Evolutionary conservation across 1,140 invertebrate species (phyloP).

Genomic region (Triops cancriformis): DNA sequence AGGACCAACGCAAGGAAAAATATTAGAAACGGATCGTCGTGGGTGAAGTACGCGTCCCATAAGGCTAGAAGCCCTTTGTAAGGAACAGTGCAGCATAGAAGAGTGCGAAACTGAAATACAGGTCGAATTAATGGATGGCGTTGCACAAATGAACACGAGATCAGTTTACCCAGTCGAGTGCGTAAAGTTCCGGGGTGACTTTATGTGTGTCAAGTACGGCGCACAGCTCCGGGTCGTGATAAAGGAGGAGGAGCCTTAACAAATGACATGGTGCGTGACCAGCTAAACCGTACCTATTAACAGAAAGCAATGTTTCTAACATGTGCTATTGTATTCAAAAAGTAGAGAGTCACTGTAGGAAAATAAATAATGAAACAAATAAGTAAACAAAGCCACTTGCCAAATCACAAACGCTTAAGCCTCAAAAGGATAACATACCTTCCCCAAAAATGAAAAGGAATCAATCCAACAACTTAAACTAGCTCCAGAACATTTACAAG

Average conservation of each 20-base stretch:
- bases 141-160: not conserved
- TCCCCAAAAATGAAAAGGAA: not conserved
- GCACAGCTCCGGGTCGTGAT: constrained; percentile 96
- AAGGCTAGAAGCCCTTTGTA: constrained; percentile 77
- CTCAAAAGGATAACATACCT: too few relatives aligned
- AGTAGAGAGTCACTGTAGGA: not conserved
- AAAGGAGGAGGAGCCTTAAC: constrained; percentile 82
- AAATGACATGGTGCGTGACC: constrained; percentile 49
- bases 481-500: too few relatives aligned
- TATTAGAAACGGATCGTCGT: constrained; percentile 90
- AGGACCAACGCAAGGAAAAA: constrained; percentile 93
- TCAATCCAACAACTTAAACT: too few relatives aligned
- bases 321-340: not conserved
- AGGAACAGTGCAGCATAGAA: constrained; percentile 81
- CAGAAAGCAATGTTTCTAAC: constrained; percentile 26
- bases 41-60: constrained; percentile 98
- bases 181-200: constrained; percentile 87
- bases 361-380: constrained; percentile 16
- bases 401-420: not conserved
- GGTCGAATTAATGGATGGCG: constrained; percentile 15
- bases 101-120: constrained; percentile 59
- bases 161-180: constrained; percentile 63
- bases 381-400: too few relatives aligned
- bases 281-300: constrained; percentile 47
- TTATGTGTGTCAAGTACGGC: constrained; percentile 92